phyloP scores from a whole-genome alignment of 1,140 invertebrate species.

The Hycleus phaleratus region DNA sequence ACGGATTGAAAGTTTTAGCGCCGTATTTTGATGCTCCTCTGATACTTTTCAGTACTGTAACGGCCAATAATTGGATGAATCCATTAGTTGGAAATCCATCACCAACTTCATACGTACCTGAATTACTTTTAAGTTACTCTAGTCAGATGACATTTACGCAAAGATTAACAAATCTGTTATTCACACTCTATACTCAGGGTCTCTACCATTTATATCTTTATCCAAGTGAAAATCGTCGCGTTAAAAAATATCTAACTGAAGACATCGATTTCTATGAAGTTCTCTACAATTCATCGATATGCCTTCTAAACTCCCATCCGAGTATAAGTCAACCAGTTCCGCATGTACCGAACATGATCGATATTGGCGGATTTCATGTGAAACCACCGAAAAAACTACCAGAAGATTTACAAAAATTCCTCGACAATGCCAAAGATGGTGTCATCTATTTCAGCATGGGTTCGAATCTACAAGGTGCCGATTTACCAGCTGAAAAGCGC shows the following conservation, averaged over 20 bases:
- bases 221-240: conserved; percentile 33
- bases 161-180: conserved; percentile 37
- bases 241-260: conserved; percentile 38
- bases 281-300: conserved; percentile 44
- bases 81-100: conserved; percentile 37
- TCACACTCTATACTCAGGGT: conserved; percentile 6
- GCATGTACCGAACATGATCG: conserved; percentile 47
- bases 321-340: conserved; percentile 47
- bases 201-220: conserved; percentile 21
- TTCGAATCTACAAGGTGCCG: conserved; percentile 45
- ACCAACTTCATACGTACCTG: conserved; percentile 37
- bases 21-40: conserved; percentile 39
- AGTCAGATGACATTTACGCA: conserved; percentile 43
- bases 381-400: conserved; percentile 37
- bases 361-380: conserved; percentile 49
- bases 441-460: conserved; percentile 52
- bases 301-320: conserved; percentile 52
- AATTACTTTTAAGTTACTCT: conserved; percentile 28
- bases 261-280: conserved; percentile 43
- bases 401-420: conserved; percentile 42
- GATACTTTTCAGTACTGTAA: conserved; percentile 39
- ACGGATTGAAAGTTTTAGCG: conserved; percentile 39
- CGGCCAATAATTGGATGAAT: conserved; percentile 20
- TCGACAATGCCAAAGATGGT: conserved; percentile 44
- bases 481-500: conserved; percentile 36